These are phyloP conservation scores for Ceraclea dissimilis DNA, from an alignment of 2,888 invertebrate genomes.

Conservation along the genomic window DNA sequence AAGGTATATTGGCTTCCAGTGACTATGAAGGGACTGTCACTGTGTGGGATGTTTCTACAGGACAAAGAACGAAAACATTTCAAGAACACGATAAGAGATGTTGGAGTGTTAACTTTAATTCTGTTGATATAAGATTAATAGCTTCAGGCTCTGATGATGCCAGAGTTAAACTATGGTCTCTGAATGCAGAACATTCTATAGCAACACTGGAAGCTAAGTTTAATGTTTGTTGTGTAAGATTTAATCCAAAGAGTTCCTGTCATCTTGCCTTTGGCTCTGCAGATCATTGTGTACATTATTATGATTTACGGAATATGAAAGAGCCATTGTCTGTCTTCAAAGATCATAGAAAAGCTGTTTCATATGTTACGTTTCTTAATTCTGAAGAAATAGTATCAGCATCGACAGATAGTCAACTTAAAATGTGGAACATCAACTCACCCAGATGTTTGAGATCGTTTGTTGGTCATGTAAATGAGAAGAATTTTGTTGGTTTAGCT, in stretches of 20 bases:
- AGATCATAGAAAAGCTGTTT: conserved; percentile 89
- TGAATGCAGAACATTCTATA: conserved; percentile 79
- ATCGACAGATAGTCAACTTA: conserved; percentile 84
- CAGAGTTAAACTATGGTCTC: conserved; percentile 85
- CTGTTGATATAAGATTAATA: conserved; percentile 79
- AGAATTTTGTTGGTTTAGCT: conserved; percentile 91
- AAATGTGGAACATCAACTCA: conserved; percentile 81
- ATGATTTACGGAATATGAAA: conserved; percentile 79
- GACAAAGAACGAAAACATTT: conserved; percentile 64
- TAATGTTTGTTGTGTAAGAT: conserved; percentile 93
- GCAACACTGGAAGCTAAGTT: conserved; percentile 87
- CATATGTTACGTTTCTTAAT: conserved; percentile 87
- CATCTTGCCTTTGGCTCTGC: conserved; percentile 94
- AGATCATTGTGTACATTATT: conserved; percentile 94
- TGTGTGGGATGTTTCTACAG: conserved; percentile 84
- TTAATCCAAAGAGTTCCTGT: conserved; percentile 75
- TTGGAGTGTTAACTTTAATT: conserved; percentile 95
- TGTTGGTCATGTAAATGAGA: conserved; percentile 88
- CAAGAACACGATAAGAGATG: conserved; percentile 92
- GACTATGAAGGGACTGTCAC: conserved; percentile 93
- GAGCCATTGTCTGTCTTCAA: conserved; percentile 75
- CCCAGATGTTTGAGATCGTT: conserved; percentile 77
- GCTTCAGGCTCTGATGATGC: conserved; percentile 92
- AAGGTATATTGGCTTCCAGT: conserved; percentile 77
- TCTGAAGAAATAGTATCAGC: conserved; percentile 82